These are phyloP conservation scores for Coilia nasus DNA, from an alignment of 2,797 vertebrate species.

Conservation along the genomic window DNA sequence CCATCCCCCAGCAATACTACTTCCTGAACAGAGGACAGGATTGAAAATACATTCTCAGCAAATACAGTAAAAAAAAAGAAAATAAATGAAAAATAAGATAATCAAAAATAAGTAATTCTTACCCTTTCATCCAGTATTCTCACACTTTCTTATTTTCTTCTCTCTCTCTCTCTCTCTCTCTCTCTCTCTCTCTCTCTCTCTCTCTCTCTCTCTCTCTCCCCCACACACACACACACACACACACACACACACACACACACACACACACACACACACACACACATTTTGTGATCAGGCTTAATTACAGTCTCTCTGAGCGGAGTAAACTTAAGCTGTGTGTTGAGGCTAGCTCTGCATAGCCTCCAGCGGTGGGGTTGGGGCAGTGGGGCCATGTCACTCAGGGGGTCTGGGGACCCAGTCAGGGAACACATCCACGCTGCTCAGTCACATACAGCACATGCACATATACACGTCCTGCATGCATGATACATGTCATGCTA, in stretches of 20 bases:
- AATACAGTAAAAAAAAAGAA: background rate
- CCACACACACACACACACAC: too few relatives aligned
- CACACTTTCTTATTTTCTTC: background rate
- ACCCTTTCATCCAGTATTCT: background rate
- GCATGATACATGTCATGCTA: background rate
- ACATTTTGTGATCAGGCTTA: constrained; percentile 69
- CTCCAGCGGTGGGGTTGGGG: constrained; percentile 55
- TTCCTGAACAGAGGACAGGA: too few relatives aligned
- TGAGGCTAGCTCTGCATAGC: background rate
- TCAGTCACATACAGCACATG: background rate
- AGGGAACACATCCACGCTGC: constrained; percentile 53
- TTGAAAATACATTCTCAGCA: background rate
- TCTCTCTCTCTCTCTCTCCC: background rate
- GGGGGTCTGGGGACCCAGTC: constrained; percentile 75
- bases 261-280: too few relatives aligned
- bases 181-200: background rate
- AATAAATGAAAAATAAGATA: too few relatives aligned
- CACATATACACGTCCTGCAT: background rate
- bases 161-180: background rate
- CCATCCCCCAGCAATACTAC: too few relatives aligned
- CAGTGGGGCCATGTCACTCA: constrained; percentile 67
- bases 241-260: too few relatives aligned
- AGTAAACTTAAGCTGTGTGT: background rate
- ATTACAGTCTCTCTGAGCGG: constrained; percentile 53
- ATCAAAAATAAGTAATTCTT: background rate